These are phyloP conservation scores for Sander vitreus DNA, from an alignment of 2,113 vertebrate genomes.

Conservation along the genomic window DNA sequence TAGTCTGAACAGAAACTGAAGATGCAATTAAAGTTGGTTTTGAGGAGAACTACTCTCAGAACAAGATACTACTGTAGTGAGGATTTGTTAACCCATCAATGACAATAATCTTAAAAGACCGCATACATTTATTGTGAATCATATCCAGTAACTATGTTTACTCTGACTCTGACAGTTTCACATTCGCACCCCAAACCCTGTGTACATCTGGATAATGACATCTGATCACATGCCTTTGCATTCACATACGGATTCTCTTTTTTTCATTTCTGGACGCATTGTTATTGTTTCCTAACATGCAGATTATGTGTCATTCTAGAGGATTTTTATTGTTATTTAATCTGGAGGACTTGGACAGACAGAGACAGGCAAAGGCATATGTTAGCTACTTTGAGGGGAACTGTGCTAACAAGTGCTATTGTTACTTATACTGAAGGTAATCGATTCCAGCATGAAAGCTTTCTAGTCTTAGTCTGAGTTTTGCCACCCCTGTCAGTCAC, in stretches of 20 bases:
- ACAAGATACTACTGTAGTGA: not conserved
- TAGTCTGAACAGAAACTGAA: not conserved
- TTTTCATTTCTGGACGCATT: too few species aligned
- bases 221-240: not conserved
- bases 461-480: not conserved
- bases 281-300: not conserved
- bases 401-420: not conserved
- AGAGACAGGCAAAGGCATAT: not conserved
- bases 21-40: not conserved
- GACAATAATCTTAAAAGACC: not conserved
- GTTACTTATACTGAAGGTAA: not conserved
- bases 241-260: too few species aligned
- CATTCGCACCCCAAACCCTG: too few species aligned
- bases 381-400: not conserved
- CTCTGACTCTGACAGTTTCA: not conserved
- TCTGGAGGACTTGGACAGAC: not conserved
- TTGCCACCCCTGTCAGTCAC: not conserved
- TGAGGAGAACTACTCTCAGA: not conserved
- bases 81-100: not conserved
- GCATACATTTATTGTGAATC: not conserved
- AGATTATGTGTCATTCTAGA: not conserved
- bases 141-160: not conserved
- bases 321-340: not conserved
- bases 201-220: too few species aligned
- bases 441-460: not conserved